Percentiles rank a stretch among this genome's conserved stretches.
These are phyloP conservation scores for Actinemys pallida DNA, from an alignment of 2,113 vertebrate species.

Conservation along the genomic window DNA sequence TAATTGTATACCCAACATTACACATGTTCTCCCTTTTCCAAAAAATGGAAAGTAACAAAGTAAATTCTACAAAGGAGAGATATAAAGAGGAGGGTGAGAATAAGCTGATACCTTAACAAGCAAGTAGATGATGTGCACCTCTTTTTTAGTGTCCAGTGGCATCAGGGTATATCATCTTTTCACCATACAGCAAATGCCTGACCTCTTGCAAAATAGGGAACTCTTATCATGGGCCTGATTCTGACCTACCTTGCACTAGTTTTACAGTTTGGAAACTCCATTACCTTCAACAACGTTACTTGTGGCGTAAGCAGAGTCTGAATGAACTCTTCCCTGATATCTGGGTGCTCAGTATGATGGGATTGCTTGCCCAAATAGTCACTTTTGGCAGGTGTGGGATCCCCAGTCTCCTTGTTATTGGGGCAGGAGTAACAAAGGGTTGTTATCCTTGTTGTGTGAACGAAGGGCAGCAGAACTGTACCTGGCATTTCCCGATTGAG, in stretches of 20 bases:
- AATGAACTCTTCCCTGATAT: too few species aligned
- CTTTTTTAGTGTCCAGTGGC: neutral
- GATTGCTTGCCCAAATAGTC: too few species aligned
- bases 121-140: neutral
- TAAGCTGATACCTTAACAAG: neutral
- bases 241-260: neutral
- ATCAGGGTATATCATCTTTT: neutral
- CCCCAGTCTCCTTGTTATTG: too few species aligned
- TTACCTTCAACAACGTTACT: neutral
- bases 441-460: too few species aligned
- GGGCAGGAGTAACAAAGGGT: too few species aligned
- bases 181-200: neutral
- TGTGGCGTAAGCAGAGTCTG: too few species aligned
- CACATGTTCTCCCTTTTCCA: neutral
- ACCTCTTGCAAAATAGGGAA: neutral
- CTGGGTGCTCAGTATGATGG: too few species aligned
- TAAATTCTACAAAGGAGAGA: neutral
- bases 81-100: neutral
- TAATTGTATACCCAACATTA: neutral
- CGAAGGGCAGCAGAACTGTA: too few species aligned
- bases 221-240: neutral
- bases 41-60: neutral
- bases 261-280: neutral
- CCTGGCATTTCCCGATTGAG: too few species aligned
- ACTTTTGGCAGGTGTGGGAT: too few species aligned